Evolutionary conservation across 1,140 invertebrate species (phyloP), one percentile per base, ranked within the genome.

Genomic region (Meloidogyne hapla): DNA sequence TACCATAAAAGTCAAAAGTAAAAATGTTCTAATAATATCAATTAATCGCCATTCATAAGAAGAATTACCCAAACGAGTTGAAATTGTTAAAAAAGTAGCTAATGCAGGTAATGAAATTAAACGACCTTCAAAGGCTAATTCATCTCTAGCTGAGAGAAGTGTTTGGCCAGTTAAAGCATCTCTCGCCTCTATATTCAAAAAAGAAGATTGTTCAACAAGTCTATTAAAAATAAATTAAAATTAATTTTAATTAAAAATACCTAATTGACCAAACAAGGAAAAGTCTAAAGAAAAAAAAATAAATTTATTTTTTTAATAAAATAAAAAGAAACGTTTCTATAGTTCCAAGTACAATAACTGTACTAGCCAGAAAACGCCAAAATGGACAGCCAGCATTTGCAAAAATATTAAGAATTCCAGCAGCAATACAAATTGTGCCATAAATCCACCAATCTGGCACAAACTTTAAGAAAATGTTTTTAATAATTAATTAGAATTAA

Each of bases 201-300:
- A 73, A 10, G 23, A 38, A 0, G 71, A 73, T 61, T 26, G n/a
- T 61, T 73, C 71, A 33, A 73, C 71, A 28, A 73, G 71, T 13
- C 71, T 73, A 56, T 6, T 8, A 15, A 48, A 5, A 48, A 48
- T 18, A 18, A 18, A 18, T 48, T 48, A 18, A 0, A n/a, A 33
- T 3, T 6, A 33, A 33, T 0, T 33, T 33, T 33, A 33, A 6
- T 33, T 61, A 40, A 21, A 38, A 25, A 56, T 23, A 73, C 71
- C 71, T 61, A 23, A 73, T 73, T 23, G 71, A 73, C 71, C 71
- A 73, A 5, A 73, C 71, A 61, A 73, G 71, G 25, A 73, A 73
- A n/a, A 64, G 10, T 2, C 71, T 73, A 12, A 64, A 73, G 56
- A 73, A 21, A 56, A n/a, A 15, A 18, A 9, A 15, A 73, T 48